These are phyloP conservation scores for Tokudaia tokunoshimensis DNA, from an alignment of 2,797 vertebrate genomes.

Conservation along the genomic window DNA sequence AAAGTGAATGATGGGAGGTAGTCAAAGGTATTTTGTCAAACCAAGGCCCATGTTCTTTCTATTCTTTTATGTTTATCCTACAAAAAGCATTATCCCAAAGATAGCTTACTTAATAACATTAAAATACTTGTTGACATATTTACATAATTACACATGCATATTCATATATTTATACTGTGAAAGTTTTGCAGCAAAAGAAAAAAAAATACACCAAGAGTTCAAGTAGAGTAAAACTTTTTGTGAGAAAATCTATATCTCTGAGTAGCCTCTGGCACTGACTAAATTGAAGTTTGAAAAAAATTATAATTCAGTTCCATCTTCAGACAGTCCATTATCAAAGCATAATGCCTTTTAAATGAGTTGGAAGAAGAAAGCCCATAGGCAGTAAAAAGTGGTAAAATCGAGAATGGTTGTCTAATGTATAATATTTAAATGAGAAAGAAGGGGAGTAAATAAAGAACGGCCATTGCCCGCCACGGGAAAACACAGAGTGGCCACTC, in stretches of 20 bases:
- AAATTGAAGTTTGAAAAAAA: conserved; percentile 82
- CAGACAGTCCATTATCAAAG: conserved; percentile 83
- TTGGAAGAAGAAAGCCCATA: conserved; percentile 75
- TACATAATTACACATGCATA: conserved; percentile 10
- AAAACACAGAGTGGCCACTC: conserved; percentile 39
- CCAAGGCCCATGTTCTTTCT: background rate
- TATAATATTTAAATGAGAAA: conserved; percentile 73
- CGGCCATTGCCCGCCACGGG: conserved; percentile 40
- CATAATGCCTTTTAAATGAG: conserved; percentile 84
- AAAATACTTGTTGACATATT: conserved; percentile 42
- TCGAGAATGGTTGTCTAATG: conserved; percentile 67
- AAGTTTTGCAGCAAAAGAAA: conserved; percentile 42
- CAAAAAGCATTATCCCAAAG: background rate
- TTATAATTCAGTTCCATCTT: conserved; percentile 80
- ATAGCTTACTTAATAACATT: conserved; percentile 22
- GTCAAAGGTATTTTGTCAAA: background rate
- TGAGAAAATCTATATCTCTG: conserved; percentile 62
- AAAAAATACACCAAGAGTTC: conserved; percentile 55
- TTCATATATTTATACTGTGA: background rate
- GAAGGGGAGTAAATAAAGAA: conserved; percentile 75
- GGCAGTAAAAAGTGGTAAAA: conserved; percentile 75
- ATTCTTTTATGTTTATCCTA: background rate
- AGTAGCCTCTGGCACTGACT: conserved; percentile 77
- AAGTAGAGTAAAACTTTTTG: conserved; percentile 66
- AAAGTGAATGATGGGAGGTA: background rate